Conservation (phyloP, 2,113 vertebrate genomes). For the Hiodon alosoides region DNA sequence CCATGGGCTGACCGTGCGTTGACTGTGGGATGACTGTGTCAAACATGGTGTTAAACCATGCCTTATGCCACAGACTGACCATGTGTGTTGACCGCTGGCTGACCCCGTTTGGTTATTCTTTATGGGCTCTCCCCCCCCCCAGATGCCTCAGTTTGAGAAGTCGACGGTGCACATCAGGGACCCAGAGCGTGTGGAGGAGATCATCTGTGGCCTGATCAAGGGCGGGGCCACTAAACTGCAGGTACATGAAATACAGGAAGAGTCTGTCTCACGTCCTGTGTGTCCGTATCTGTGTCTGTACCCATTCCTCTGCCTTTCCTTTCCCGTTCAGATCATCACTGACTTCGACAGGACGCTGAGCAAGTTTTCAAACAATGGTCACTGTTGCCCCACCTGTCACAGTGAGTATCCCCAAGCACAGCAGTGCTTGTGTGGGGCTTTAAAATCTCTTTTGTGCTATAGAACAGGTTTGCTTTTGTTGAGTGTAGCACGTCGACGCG, state of each 20-base stretch:
- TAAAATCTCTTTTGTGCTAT: neutral
- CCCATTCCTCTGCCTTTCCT: neutral
- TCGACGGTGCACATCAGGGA: constrained; percentile 87
- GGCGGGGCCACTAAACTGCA: constrained; percentile 92
- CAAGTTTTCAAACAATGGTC: constrained; percentile 87
- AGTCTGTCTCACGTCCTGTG: neutral
- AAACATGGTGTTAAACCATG: no score
- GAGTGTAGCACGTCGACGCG: no score
- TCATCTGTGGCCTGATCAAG: constrained; percentile 92
- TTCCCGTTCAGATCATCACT: constrained; percentile 80
- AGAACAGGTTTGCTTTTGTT: neutral
- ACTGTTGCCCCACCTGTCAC: constrained; percentile 89
- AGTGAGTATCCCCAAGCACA: constrained; percentile 69
- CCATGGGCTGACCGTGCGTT: no score
- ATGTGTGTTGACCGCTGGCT: no score
- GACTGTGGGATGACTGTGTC: no score
- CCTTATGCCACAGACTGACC: neutral
- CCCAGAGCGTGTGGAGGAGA: constrained; percentile 85
- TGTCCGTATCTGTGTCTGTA: neutral
- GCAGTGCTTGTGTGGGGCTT: neutral
- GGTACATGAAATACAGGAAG: constrained; percentile 54
- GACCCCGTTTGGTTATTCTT: no score
- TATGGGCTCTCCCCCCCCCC: neutral
- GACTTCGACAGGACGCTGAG: constrained; percentile 99
- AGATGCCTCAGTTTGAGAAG: constrained; percentile 99